Conservation (phyloP, 2,113 vertebrate species). For the Macaca fascicularis region DNA sequence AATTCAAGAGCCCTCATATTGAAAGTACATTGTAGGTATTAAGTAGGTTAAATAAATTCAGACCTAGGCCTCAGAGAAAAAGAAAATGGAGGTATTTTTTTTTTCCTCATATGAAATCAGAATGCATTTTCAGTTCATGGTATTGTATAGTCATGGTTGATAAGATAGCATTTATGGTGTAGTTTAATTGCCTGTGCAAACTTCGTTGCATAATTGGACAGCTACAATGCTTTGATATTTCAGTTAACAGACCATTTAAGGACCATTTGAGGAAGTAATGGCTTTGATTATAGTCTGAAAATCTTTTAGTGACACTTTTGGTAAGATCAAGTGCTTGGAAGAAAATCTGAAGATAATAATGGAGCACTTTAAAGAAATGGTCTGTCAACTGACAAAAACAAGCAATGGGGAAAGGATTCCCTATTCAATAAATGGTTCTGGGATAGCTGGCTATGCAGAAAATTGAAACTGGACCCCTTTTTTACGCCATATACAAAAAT, state of each 20-base stretch:
- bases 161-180: not conserved
- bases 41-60: not conserved
- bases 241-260: not conserved
- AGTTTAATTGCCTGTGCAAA: not conserved
- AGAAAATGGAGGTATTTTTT: not conserved
- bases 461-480: no score
- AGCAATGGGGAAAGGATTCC: no score
- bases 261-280: not conserved
- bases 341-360: not conserved
- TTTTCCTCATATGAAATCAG: not conserved
- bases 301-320: not conserved
- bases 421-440: no score
- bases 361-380: not conserved
- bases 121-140: not conserved
- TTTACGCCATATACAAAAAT: no score
- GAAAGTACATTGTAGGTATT: not conserved
- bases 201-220: not conserved
- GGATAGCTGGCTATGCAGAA: no score
- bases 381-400: not conserved
- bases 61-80: not conserved
- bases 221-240: not conserved
- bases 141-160: not conserved
- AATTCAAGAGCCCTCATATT: not conserved
- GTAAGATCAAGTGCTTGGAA: slow-evolving; percentile 12
- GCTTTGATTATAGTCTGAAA: not conserved